Base-by-base conservation (phyloP, 2,113 vertebrate species). In the Platichthys flesus region DNA sequence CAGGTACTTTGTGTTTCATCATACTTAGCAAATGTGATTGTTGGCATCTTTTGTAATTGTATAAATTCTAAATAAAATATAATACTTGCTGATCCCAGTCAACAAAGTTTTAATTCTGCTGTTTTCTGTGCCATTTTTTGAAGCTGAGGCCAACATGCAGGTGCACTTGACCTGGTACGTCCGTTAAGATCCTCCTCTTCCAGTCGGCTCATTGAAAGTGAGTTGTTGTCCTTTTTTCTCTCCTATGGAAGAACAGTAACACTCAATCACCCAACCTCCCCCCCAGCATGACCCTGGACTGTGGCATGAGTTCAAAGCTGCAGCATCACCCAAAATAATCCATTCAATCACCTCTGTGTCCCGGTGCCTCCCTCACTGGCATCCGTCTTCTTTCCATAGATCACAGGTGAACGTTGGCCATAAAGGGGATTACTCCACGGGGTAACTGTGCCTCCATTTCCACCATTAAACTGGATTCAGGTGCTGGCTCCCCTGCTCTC, bases 401-500 rank as follows among this genome's bases (percentile, higher is more conserved):
- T 93, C 90, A 91, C 81, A 91, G 84, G 88, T 90, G 89, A 92
- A 76, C 61, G 69, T 4, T 72, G 77, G 81, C 82, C 87, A 76
- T 93, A 90, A 94, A 92, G 71, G 57, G 79, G 83, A 89, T 88
- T 83, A 81, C 85, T 83, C 90, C 55, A 67, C 42, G 8, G 90
- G 92, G 88, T 81, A 67, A 84, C 85, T 68, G 65, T 82, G 90
- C 90, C 71, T 91, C 92, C 89, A 90, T 88, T 91, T 89, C 88
- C 84, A 92, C 89, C 91, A 91, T 93, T 93, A 93, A 94, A 93
- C 84, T 69, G 10, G 81, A 90, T 87, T 93, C 93, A 94, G 92
- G 87, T 92, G 91, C 85, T 61, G 74, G 83, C 60, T 86, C 78
- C 37, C 18, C 59, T 79, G 67, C 87, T 88, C 90, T 87, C 89